Percentiles rank a stretch among this genome's conserved stretches.
Conservation (phyloP, 2,888 invertebrate genomes). For the Oscheius sp. region DNA sequence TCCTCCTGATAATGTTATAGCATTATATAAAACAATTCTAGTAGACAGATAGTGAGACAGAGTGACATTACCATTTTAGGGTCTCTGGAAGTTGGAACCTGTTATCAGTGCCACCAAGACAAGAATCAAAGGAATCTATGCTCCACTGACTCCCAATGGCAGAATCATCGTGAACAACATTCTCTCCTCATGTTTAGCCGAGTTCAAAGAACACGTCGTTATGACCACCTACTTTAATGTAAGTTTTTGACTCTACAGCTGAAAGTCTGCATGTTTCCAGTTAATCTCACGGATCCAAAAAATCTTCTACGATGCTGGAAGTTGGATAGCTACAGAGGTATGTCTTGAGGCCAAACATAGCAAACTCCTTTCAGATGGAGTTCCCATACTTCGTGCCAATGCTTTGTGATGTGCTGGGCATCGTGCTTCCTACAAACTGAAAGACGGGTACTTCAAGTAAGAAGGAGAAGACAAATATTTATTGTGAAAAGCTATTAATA, state of each 20-base stretch:
- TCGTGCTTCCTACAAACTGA: too few species aligned
- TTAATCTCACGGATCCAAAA: neutral
- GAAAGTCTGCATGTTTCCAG: neutral
- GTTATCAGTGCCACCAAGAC: neutral
- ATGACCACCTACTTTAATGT: neutral
- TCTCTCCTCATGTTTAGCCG: neutral
- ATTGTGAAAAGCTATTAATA: too few species aligned
- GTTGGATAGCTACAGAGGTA: too few species aligned
- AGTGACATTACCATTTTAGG: neutral
- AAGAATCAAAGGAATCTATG: slow-evolving; percentile 3
- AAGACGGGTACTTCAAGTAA: too few species aligned
- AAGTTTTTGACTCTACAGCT: neutral
- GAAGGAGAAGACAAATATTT: too few species aligned
- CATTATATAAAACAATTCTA: too few species aligned
- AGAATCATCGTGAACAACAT: neutral
- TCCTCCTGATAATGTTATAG: too few species aligned
- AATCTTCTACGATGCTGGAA: neutral
- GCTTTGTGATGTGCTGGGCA: too few species aligned
- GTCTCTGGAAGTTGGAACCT: neutral
- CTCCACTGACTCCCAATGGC: neutral
- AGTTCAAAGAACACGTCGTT: neutral
- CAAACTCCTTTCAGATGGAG: too few species aligned
- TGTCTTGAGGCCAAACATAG: too few species aligned
- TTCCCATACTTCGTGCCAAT: too few species aligned
- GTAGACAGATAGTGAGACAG: too few species aligned